Conservation (phyloP, 1,140 invertebrate genomes). For the fruit fly (Drosophila melanogaster) region Release_6_plus_ISO1_MT NT_033779.5:18914501-18915000, state of each 20-base stretch:
- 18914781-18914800: conserved; percentile 58
- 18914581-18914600: conserved; percentile 79
- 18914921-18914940: conserved; percentile 73
- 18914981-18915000: conserved; percentile 19
- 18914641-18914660: conserved; percentile 9
- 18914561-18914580: conserved; percentile 61
- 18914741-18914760: conserved; percentile 73
- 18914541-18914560: conserved; percentile 74
- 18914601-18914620: conserved; percentile 53
- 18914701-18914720: conserved; percentile 73
- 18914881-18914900: conserved; percentile 64
- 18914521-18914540: conserved; percentile 75
- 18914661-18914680: conserved; percentile 69
- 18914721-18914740: conserved; percentile 81
- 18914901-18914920: conserved; percentile 20
- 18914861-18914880: conserved; percentile 78
- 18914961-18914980: conserved; percentile 13
- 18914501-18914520: conserved; percentile 65
- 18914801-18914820: conserved; percentile 82
- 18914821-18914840: conserved; percentile 83
- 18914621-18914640: background rate
- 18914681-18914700: conserved; percentile 64
- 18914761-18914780: conserved; percentile 18
- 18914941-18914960: conserved; percentile 61
- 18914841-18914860: conserved; percentile 75